A percentile compares a stretch with the other conserved stretches of the same genome.
Conservation (phyloP, 2,113 vertebrate species). For the Erythrocercus mccallii region DNA sequence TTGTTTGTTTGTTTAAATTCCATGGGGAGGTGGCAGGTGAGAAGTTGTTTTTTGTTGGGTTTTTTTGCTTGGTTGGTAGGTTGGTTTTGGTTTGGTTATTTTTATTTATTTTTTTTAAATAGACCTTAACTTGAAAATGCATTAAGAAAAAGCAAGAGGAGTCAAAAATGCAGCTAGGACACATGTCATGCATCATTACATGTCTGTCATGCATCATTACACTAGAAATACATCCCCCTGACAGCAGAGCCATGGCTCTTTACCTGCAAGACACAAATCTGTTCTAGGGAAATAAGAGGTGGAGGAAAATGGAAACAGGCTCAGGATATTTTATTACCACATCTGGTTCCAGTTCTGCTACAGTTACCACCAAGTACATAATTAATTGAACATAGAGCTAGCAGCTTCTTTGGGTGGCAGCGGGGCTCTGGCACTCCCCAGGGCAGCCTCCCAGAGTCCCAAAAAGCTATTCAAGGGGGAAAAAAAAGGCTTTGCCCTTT, state of each 20-base stretch:
- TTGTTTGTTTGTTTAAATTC: neutral
- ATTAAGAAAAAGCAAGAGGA: neutral
- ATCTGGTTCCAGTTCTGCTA: neutral
- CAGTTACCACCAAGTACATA: neutral
- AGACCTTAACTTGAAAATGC: neutral
- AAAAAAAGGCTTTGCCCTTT: constrained; percentile 48
- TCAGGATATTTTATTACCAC: neutral
- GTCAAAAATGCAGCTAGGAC: neutral
- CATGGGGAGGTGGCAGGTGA: neutral
- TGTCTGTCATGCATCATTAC: neutral
- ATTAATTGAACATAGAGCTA: neutral
- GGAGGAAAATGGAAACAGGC: neutral
- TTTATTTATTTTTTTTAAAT: neutral
- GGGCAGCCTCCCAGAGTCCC: constrained; percentile 28
- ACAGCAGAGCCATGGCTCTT: neutral
- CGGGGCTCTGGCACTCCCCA: constrained; percentile 10
- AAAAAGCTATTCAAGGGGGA: neutral
- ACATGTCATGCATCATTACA: neutral
- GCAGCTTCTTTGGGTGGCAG: neutral
- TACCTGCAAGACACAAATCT: neutral
- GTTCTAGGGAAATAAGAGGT: neutral
- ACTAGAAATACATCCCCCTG: neutral
- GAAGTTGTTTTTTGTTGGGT: neutral
- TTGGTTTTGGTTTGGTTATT: too few relatives aligned
- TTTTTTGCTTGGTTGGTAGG: too few relatives aligned